Evolutionary conservation across 2,888 invertebrate species (phyloP), one percentile per base, ranked within the genome.

Genomic region (Ypsolopha sequella): DNA sequence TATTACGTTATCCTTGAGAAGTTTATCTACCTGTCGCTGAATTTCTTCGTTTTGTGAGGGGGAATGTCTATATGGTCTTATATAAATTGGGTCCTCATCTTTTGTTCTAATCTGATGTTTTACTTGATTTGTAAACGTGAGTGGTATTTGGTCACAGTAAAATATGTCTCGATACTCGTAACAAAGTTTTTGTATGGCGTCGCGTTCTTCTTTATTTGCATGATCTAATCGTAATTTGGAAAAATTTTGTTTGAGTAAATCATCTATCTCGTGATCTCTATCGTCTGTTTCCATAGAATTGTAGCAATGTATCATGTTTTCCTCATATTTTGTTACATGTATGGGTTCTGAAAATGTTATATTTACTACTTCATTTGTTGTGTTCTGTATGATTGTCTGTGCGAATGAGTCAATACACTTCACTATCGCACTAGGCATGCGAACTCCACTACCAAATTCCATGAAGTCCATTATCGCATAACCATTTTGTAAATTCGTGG

Each of bases 1-100:
- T 9, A 75, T 70, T 6, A 73, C 63, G 36, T 64, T 62, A 46
- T 71, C 56, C 6, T 60, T 47, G 55, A 69, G 52, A 51, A 70
- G 13, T 54, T 64, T 59, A 7, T 62, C 50, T 35, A 67, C 61
- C 56, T 72, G 66, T 10, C 45, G 59, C 34, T 62, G 54, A 14
- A 70, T 62, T 60, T 68, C 69, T 1, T 59, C 44, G 11, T 58
- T 55, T 47, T 64, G 55, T 56, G n/a, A n/a, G n/a, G n/a, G n/a
- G n/a, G n/a, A n/a, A n/a, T n/a, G n/a, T n/a, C n/a, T n/a, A n/a
- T n/a, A n/a, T n/a, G n/a, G n/a, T n/a, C n/a, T 63, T 9, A 60
- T 56, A 51, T 57, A 57, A 44, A 67, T 59, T 0, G 68, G 69
- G 6, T 60, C 56, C 36, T 63, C 59, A 13, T 61, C 58, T 7